Base-by-base conservation (phyloP, 2,797 vertebrate genomes). In the Lophotriccus pileatus region DNA sequence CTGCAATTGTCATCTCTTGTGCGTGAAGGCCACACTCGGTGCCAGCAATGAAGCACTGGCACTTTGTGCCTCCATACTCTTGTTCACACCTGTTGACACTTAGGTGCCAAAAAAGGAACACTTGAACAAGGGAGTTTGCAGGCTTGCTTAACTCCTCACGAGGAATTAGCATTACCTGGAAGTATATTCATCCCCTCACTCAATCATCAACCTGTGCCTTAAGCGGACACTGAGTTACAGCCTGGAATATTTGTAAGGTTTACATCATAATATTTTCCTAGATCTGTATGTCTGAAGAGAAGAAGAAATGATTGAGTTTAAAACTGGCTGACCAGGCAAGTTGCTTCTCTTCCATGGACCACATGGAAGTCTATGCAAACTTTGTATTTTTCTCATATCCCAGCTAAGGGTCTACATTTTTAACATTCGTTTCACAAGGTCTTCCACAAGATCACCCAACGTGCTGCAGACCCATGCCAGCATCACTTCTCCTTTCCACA, bases 41-140 rank as follows among this genome's bases (percentile, higher is more conserved):
- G 97, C 98, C 97, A 98, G 95, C 87, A 94, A 96, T 20, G 7
- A 96, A 90, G 78, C 73, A 28, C 8, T 97, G 97, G 97, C 97
- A 95, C 78, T 90, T 96, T 27, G 46, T 89, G 85, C 60, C 90
- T 97, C 96, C 49, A n/a, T 93, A 94, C 77, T 96, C 97, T 96
- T 97, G 80, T 90, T 97, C 96, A 98, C 98, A 98, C 97, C 98
- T 98, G 98, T 98, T 97, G 98, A 96, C 94, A 87, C 93, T 69
- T 55, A 21, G 0, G 34, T 97, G 98, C 98, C 98, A 98, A 96
- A 95, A 96, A 93, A 69, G 53, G 58, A 85, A 82, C 62, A 64
- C 94, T 97, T 78, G 84, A 92, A 72, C 80, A 89, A 88, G 70
- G 66, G 84, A 93, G 72, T 68, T 78, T 77, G 43, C 23, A 70